Evolutionary conservation across 1,140 invertebrate species (phyloP).

Genomic region (Ruditapes philippinarum): DNA sequence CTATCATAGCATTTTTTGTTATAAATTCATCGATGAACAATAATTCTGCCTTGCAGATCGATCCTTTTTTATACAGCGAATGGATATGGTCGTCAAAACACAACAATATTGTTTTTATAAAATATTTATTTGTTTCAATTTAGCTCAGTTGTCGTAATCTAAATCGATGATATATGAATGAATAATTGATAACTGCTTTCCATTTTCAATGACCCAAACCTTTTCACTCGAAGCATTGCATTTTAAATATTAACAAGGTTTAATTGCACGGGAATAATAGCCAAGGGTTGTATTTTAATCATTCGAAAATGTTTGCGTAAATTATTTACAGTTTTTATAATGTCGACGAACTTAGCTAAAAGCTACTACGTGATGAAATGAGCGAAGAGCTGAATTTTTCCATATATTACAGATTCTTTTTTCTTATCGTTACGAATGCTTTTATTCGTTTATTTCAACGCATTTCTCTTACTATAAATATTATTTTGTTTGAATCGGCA

Average conservation of each 20-base stretch:
- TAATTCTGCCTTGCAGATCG: no score
- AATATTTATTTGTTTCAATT: conserved; percentile 49
- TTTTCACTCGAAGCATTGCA: conserved; percentile 20
- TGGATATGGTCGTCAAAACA: background rate
- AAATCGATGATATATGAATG: conserved; percentile 20
- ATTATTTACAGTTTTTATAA: conserved; percentile 47
- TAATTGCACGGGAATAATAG: background rate
- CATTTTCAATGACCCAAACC: conserved; percentile 5
- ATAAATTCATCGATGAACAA: no score
- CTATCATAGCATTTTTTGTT: no score
- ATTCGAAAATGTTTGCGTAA: background rate
- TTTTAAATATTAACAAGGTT: conserved; percentile 45
- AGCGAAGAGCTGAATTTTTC: no score
- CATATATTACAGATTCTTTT: no score
- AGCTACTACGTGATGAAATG: no score
- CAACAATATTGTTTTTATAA: background rate
- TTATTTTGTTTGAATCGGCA: no score
- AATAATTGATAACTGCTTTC: conserved; percentile 32
- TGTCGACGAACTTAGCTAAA: no score
- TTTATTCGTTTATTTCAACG: no score
- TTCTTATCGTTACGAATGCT: no score
- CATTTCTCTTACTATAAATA: no score
- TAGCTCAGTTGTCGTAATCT: background rate
- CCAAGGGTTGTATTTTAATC: conserved; percentile 4
- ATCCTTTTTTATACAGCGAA: no score